Evolutionary conservation across 1,140 invertebrate genomes (phyloP).

Genomic region (Harlomillsia oculata): DNA sequence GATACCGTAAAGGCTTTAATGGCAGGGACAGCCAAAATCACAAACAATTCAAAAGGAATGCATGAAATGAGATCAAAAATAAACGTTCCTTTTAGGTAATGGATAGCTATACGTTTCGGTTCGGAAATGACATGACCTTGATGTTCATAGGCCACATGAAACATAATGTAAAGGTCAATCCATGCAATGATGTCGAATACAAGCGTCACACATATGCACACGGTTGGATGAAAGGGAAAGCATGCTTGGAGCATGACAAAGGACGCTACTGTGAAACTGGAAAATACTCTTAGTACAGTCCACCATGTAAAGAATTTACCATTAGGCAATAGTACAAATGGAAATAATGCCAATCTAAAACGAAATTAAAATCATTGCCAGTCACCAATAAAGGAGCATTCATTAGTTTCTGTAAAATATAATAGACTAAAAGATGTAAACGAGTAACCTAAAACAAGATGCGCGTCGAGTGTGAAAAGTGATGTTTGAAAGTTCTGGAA

Average conservation of each 20-base stretch:
- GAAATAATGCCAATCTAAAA: too few species aligned
- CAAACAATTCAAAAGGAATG: slow-evolving; percentile 60
- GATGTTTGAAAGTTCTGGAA: too few species aligned
- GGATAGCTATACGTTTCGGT: slow-evolving; percentile 37
- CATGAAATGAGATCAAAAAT: slow-evolving; percentile 88
- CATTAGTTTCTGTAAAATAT: too few species aligned
- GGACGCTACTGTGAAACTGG: background rate
- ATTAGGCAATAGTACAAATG: slow-evolving; percentile 20
- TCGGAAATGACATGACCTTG: slow-evolving; percentile 37
- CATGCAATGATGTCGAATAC: slow-evolving; percentile 28
- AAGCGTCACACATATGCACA: slow-evolving; percentile 5
- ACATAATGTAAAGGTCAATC: slow-evolving; percentile 28
- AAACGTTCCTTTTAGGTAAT: slow-evolving; percentile 91
- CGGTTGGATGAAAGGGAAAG: slow-evolving; percentile 18
- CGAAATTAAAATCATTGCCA: too few species aligned
- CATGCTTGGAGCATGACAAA: slow-evolving; percentile 18
- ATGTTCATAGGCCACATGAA: slow-evolving; percentile 10
- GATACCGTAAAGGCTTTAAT: background rate
- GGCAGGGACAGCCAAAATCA: background rate
- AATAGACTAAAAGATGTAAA: too few species aligned
- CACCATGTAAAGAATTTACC: slow-evolving; percentile 23
- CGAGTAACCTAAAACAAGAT: too few species aligned
- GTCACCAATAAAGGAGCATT: too few species aligned
- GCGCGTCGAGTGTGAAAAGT: too few species aligned
- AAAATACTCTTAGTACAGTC: slow-evolving; percentile 17